Evolutionary conservation across 2,113 vertebrate genomes (phyloP), one percentile per base, ranked within the genome.

Genomic region (Microtus montanus): DNA sequence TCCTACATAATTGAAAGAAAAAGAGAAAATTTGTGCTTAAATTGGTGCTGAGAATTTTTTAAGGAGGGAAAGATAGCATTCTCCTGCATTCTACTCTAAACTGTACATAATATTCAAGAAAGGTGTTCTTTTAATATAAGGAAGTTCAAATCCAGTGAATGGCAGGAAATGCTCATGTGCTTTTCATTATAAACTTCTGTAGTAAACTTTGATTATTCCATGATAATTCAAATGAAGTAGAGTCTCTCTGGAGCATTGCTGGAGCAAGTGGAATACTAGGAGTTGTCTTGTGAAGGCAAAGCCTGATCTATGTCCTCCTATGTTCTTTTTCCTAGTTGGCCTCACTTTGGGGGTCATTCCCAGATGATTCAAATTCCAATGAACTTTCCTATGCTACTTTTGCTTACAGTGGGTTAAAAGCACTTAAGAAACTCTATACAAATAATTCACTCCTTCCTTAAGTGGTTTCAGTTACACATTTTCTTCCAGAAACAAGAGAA

Each of bases 291-390:
- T 85, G 26, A 66, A 47, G 28, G 8, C 47, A 44, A 22, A 19
- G 33, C 4, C 2, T 66, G 2, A 5, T 33, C 9, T 30, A 2
- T 1, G 10, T 66, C 13, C 1, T 1, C 8, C 2, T 1, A 8
- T 47, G 2, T 4, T 63, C 79, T 61, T 22, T 19, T 20, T 64
- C 11, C 38, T 64, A 24, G 38, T 20, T 84, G 26, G 8, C 9
- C 7, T 17, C 26, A 44, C 19, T 10, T 61, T 61, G 17, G 5
- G 38, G 33, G 1, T 35, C 41, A 66, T 5, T 47, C 11, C 11
- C 10, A 49, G 5, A 49, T 20, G 24, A 64, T 64, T 5, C 9
- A 30, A 47, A 30, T 44, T 30, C 9, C 28, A 82, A 33, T 85
- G 41, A 85, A 47, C 61, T 85, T 66, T 17, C 4, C 9, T 4